Conservation (phyloP, 2,797 vertebrate genomes). For the Acanthurus leucopareius region DNA sequence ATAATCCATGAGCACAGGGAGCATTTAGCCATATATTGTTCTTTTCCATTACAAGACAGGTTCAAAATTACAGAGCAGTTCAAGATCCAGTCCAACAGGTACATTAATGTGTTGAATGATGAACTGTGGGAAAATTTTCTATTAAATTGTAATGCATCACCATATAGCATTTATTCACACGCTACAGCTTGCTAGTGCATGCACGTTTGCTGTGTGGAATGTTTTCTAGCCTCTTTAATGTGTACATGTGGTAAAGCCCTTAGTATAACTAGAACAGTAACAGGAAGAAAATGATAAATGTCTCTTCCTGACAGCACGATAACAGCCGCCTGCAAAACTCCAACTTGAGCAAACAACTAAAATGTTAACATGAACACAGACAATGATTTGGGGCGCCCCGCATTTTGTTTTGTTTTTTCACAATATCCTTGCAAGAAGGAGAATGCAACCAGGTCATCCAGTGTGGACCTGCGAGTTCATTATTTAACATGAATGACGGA, state of each 20-base stretch:
- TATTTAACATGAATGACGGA: neutral
- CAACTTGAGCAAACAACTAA: slow-evolving; percentile 27
- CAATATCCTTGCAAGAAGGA: slow-evolving; percentile 23
- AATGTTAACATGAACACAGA: slow-evolving; percentile 30
- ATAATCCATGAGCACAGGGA: neutral
- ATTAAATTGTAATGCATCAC: neutral
- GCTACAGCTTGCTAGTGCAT: neutral
- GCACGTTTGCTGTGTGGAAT: neutral
- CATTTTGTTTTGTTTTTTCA: slow-evolving; percentile 12
- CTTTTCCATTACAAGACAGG: neutral
- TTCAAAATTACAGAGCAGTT: slow-evolving; percentile 4
- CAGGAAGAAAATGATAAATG: slow-evolving; percentile 60
- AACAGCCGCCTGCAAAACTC: slow-evolving; percentile 23
- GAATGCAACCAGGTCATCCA: slow-evolving; percentile 7
- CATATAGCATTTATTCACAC: neutral
- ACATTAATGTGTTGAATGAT: slow-evolving; percentile 1
- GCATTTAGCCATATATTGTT: neutral
- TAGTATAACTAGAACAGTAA: slow-evolving; percentile 31
- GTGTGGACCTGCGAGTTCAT: neutral
- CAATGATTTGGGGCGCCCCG: neutral
- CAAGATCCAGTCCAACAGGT: slow-evolving; percentile 20
- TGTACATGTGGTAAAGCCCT: slow-evolving; percentile 30
- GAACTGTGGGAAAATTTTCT: slow-evolving; percentile 13
- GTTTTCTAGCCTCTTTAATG: slow-evolving; percentile 15
- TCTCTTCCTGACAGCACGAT: slow-evolving; percentile 37